Evolutionary conservation across 1,140 invertebrate genomes (phyloP), one percentile per base, ranked within the genome.

Genomic region (Philaenus spumarius): DNA sequence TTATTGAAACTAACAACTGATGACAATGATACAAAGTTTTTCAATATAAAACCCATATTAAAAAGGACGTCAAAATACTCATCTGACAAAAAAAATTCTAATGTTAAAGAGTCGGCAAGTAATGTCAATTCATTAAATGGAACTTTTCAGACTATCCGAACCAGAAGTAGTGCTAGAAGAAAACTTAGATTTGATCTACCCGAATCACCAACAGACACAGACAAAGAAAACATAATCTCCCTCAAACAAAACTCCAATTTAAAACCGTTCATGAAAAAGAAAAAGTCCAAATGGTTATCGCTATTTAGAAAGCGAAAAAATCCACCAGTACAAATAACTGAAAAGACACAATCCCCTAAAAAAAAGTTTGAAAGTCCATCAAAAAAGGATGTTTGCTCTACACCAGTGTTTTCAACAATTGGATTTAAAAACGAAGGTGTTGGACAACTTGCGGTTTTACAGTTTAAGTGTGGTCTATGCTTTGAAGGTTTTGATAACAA

Each of bases 391-490:
- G 47, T 52, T 26, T 22, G 57, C 35, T 39, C 54, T 20, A 37
- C 48, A 15, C 48, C 48, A 34, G 48, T 51, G 4, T 51, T 30
- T 61, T 40, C 59, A 40, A 14, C 23, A 15, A 48, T 54, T 48
- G 26, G 54, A 46, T 61, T 35, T 30, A 55, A 59, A 43, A 35
- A 48, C 15, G 34, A 39, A 17, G 59, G 53, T 15, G 30, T 50
- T 6, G 22, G 20, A 40, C 40, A 30, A 30, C 30, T 54, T 26
- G 26, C 58, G 22, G 40, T 17, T 14, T 42, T 42, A 1, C 59
- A 62, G 50, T 68, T 65, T 46, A 67, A 66, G 45, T 68, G 67
- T 53, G 66, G 64, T n/a, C 34, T 65, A 14, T 68, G 66, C 45
- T 35, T 23, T 48, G 59, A 66, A 55, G 51, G 54, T 12, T 68